phyloP scores from a whole-genome alignment of 2,113 vertebrate genomes.

The Lasiurus borealis region DNA sequence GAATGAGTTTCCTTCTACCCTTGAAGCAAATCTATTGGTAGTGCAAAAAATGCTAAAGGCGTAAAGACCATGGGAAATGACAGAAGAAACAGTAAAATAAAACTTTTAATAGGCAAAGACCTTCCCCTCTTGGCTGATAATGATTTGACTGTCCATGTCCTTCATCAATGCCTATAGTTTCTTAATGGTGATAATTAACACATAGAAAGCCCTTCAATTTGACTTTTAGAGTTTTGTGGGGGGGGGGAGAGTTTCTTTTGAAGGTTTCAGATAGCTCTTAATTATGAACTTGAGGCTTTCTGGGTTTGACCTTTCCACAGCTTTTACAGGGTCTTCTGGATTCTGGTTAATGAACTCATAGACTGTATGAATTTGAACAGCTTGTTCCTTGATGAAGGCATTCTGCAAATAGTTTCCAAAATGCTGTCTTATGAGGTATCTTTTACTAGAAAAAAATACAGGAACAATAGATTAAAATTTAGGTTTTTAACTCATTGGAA shows the following conservation, averaged over 20 bases:
- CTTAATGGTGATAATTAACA: background rate
- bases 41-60: background rate
- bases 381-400: background rate
- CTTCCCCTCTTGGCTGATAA: background rate
- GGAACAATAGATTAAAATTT: background rate
- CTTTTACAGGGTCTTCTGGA: background rate
- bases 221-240: background rate
- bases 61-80: conserved; percentile 24
- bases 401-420: conserved; percentile 30
- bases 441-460: background rate
- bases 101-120: background rate
- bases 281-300: background rate
- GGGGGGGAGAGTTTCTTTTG: background rate
- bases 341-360: background rate
- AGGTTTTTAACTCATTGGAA: background rate
- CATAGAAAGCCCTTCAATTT: background rate
- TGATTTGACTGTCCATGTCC: background rate
- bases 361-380: background rate
- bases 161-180: background rate
- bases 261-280: background rate
- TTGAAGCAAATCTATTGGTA: background rate
- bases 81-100: background rate
- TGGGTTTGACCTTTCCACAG: background rate
- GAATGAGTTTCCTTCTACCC: background rate
- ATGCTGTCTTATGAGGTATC: background rate